These are phyloP conservation scores for Meloidogyne floridensis DNA, from an alignment of 1,140 invertebrate genomes.

Conservation along the genomic window DNA sequence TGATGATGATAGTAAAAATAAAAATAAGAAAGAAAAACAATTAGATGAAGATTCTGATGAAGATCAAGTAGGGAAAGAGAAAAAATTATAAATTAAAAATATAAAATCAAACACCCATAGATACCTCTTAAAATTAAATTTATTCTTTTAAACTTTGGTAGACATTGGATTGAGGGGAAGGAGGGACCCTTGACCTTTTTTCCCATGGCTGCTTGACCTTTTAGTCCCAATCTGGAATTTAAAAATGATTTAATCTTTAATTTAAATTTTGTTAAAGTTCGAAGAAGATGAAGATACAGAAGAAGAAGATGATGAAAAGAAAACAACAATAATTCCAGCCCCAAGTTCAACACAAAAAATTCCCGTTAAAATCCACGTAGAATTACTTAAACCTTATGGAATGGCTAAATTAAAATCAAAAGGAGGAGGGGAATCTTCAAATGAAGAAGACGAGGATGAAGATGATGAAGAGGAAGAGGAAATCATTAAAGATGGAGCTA, in stretches of 20 bases:
- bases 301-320: constrained; percentile 43
- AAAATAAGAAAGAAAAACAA: constrained; percentile 17
- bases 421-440: constrained; percentile 10
- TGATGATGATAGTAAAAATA: constrained; percentile 16
- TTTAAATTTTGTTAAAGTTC: constrained; percentile 22
- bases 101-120: not conserved
- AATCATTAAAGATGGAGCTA: constrained; percentile 34
- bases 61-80: constrained; percentile 36
- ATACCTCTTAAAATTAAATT: no score
- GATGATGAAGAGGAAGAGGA: constrained; percentile 55
- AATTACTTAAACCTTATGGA: constrained; percentile 18
- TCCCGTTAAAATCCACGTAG: constrained; percentile 21
- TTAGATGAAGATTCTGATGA: constrained; percentile 51
- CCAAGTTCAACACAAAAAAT: not conserved
- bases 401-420: constrained; percentile 15
- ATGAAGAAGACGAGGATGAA: constrained; percentile 45
- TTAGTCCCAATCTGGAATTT: no score
- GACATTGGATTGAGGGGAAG: no score
- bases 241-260: no score
- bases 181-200: no score
- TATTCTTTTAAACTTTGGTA: no score
- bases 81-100: constrained; percentile 18
- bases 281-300: constrained; percentile 61
- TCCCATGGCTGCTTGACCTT: no score
- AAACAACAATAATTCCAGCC: constrained; percentile 16